Evolutionary conservation across 2,113 vertebrate species (phyloP).

Genomic region (Accipiter virgatus): DNA sequence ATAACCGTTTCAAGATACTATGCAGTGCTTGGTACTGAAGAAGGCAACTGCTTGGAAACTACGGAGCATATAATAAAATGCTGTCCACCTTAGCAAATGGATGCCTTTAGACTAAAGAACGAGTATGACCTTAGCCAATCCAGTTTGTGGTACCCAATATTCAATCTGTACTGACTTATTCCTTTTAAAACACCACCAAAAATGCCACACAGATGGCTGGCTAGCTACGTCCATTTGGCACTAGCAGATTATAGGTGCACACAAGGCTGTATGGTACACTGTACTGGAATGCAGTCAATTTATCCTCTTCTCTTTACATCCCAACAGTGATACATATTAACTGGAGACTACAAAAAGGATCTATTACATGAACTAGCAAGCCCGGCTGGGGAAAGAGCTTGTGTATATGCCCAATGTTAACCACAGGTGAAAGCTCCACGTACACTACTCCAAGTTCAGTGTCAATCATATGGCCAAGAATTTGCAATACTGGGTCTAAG

Average conservation of each 20-base stretch:
- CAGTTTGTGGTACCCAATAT: not conserved
- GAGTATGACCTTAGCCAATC: not conserved
- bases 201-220: not conserved
- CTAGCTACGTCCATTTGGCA: not conserved
- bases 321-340: not conserved
- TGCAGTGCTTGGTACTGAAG: not conserved
- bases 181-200: not conserved
- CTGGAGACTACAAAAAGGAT: not conserved
- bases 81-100: not conserved
- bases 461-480: accelerated
- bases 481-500: not conserved
- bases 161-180: not conserved
- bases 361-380: not conserved
- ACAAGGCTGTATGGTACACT: not conserved
- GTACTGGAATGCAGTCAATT: not conserved
- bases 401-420: not conserved
- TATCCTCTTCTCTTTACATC: not conserved
- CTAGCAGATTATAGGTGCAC: not conserved
- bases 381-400: not conserved
- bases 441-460: not conserved
- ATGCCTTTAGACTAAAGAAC: not conserved
- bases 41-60: not conserved
- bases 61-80: not conserved
- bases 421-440: accelerated
- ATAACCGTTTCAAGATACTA: not conserved